Evolutionary conservation across 2,888 invertebrate genomes (phyloP).

Genomic region (Neoscelio sp.): DNA sequence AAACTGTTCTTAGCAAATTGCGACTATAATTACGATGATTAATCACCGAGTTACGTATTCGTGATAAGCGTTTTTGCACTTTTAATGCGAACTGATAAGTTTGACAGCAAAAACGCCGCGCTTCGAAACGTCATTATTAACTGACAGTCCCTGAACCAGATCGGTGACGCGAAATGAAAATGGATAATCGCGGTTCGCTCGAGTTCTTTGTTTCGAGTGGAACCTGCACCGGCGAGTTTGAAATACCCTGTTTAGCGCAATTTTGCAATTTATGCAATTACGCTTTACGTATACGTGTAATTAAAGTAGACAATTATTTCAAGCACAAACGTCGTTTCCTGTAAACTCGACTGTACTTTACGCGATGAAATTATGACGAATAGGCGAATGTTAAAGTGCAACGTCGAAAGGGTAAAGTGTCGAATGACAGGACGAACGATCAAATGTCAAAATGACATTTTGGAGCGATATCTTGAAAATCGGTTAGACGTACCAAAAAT

Average conservation of each 20-base stretch:
- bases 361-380: background rate
- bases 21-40: no score
- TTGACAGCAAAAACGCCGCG: background rate
- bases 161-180: background rate
- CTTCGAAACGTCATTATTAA: constrained; percentile 14
- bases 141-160: constrained; percentile 31
- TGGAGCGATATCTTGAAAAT: no score
- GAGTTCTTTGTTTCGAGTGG: constrained; percentile 6
- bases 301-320: constrained; percentile 36
- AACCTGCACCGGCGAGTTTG: constrained; percentile 9
- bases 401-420: no score
- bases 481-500: no score
- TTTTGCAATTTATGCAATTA: constrained; percentile 30
- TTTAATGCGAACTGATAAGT: constrained; percentile 28
- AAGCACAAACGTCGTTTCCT: constrained; percentile 28
- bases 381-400: no score
- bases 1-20: no score
- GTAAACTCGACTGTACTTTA: constrained; percentile 13
- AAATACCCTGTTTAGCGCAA: constrained; percentile 17
- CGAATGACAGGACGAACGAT: no score
- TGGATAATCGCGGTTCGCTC: constrained; percentile 15
- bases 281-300: constrained; percentile 15
- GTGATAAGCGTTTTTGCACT: no score
- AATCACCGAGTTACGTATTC: no score
- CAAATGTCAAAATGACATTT: no score